Conservation (phyloP, 2,888 invertebrate species). For the Clunio marinus region DNA sequence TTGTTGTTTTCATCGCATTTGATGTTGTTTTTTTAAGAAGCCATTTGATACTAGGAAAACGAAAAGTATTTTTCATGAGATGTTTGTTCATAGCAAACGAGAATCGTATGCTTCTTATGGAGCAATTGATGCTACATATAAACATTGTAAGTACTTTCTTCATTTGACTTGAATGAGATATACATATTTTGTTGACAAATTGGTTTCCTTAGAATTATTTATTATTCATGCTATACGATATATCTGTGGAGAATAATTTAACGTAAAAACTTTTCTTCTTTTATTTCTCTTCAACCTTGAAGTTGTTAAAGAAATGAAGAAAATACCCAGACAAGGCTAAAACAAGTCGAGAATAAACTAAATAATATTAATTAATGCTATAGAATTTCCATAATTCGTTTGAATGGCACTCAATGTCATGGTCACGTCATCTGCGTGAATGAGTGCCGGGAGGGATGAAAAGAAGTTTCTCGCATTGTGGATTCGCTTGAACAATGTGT, state of each 20-base stretch:
- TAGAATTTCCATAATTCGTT: neutral
- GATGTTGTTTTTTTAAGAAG: constrained; percentile 5
- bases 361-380: too few species aligned
- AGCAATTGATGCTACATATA: constrained; percentile 2
- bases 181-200: neutral
- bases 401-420: constrained; percentile 14
- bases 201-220: too few species aligned
- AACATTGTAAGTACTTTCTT: constrained; percentile 8
- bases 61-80: neutral
- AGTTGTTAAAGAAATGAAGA: too few species aligned
- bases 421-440: constrained; percentile 7
- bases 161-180: neutral
- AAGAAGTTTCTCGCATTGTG: neutral
- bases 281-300: neutral
- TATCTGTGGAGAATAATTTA: too few species aligned
- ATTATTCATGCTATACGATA: too few species aligned
- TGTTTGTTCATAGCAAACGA: constrained; percentile 6
- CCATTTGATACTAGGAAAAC: constrained; percentile 4
- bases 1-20: neutral
- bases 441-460: constrained; percentile 1
- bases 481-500: neutral
- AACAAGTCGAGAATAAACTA: too few species aligned
- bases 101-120: neutral
- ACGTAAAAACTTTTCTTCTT: neutral
- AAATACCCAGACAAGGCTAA: too few species aligned